phyloP scores from a whole-genome alignment of 1,140 invertebrate species.

The Zaprionus kolodkinae region DNA sequence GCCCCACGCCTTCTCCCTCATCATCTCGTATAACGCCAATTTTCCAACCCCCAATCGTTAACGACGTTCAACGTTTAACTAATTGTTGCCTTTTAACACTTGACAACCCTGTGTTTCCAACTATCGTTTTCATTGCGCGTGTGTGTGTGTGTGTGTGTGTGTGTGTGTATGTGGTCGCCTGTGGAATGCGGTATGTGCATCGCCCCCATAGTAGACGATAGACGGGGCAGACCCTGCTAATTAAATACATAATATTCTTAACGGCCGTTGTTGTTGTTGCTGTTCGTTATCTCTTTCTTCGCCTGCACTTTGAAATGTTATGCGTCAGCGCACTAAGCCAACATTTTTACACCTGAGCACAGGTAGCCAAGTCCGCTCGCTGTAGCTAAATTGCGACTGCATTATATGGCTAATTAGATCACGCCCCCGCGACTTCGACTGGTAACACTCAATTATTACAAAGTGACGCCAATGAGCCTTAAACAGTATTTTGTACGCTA shows the following conservation, averaged over 20 bases:
- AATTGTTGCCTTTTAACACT: constrained; percentile 77
- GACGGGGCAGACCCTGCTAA: constrained; percentile 27
- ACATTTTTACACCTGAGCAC: constrained; percentile 78
- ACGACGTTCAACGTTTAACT: constrained; percentile 47
- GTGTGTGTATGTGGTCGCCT: background rate
- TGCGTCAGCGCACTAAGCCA: constrained; percentile 79
- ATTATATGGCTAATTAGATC: constrained; percentile 70
- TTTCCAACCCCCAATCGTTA: constrained; percentile 14
- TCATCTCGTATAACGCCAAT: constrained; percentile 3
- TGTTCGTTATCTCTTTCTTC: constrained; percentile 62
- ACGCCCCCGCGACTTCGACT: constrained; percentile 18
- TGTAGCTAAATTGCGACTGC: constrained; percentile 30
- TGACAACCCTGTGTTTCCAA: constrained; percentile 24
- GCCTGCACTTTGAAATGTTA: constrained; percentile 58
- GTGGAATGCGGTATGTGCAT: constrained; percentile 4
- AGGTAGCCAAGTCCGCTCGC: constrained; percentile 10
- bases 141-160: background rate
- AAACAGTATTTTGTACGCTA: background rate
- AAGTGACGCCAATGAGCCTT: constrained; percentile 7
- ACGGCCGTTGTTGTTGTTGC: constrained; percentile 12
- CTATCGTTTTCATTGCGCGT: constrained; percentile 35
- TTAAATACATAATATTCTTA: constrained; percentile 49
- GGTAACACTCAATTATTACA: constrained; percentile 5
- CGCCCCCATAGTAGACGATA: constrained; percentile 25
- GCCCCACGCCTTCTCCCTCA: background rate